Evolutionary conservation across 2,113 vertebrate genomes (phyloP), one percentile per base, ranked within the genome.

Genomic region (Ptyas mucosa): DNA sequence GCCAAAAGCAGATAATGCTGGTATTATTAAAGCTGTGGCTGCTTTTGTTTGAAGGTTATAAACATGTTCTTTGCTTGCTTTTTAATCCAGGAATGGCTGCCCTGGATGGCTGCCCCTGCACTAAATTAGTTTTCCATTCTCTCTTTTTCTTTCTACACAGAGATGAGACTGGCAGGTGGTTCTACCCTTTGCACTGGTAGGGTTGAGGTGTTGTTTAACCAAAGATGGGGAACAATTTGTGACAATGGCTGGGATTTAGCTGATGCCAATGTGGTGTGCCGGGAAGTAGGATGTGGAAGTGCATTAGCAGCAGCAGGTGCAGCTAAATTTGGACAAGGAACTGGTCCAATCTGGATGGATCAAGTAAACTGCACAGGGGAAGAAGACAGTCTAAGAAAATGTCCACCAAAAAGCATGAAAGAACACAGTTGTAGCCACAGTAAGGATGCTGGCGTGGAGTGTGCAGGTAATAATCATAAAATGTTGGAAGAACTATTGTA

Each of bases 401-500:
- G 98, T 85, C 89, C 85, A 0, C 94, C 97, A 0, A 93, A 93
- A 3, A 91, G 94, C 39, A 97, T 97, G 96, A 95, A 95, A 21
- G 96, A 93, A 23, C 97, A 98, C 89, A 95, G 97, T 90, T 98
- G 97, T 9, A 94, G 29, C 6, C 97, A 97, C 9, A 96, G 96
- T 12, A 97, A 98, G 90, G 97, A 98, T 3, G 97, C 97, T 0
- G 94, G 95, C 0, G 96, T 98, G 23, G 94, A 93, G 21, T 98
- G 98, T 39, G 89, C 85, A 92, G 95, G 95, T 95, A 94, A 46
- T 24, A 9, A 51, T 86, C 1, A 34, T 1, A 26, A 57, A n/a
- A 81, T 12, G n/a, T n/a, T 46, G 24, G 29, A 64, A 26, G 26
- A 52, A 58, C 87, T 39, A 39, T 61, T 23, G 39, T 26, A 39